Percentiles rank a stretch among this genome's conserved stretches.
Conservation (phyloP, 2,888 invertebrate species). For the Lagria hirta region DNA sequence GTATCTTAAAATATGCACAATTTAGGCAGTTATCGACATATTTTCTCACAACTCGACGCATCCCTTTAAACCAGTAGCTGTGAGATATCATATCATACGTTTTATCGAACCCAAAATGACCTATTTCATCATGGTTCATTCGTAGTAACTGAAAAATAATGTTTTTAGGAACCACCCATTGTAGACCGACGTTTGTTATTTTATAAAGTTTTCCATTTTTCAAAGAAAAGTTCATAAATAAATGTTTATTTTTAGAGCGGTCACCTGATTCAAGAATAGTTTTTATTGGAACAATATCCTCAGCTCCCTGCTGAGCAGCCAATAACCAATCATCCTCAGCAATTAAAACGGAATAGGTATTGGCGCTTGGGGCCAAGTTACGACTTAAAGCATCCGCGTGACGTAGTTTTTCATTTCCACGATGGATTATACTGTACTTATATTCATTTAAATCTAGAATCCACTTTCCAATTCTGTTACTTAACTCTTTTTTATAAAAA, state of each 20-base stretch:
- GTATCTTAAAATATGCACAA: conserved; percentile 10
- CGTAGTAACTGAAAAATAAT: conserved; percentile 31
- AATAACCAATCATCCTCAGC: conserved; percentile 23
- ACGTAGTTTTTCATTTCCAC: conserved; percentile 9
- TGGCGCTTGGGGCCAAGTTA: conserved; percentile 3
- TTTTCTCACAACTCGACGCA: conserved; percentile 16
- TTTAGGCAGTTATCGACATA: conserved; percentile 10
- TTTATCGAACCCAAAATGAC: conserved; percentile 38
- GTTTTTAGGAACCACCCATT: conserved; percentile 27
- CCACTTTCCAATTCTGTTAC: conserved; percentile 15
- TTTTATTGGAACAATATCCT: conserved; percentile 9
- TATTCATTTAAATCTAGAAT: conserved; percentile 14
- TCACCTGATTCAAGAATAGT: conserved; percentile 5
- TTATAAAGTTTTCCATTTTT: conserved; percentile 24
- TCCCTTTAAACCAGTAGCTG: conserved; percentile 16
- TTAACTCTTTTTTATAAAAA: no score
- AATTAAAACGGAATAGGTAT: not conserved
- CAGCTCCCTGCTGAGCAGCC: conserved; percentile 16
- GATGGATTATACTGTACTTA: conserved; percentile 9
- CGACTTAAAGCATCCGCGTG: conserved; percentile 21
- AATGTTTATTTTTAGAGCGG: conserved; percentile 8
- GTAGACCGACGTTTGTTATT: conserved; percentile 15
- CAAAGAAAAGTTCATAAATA: conserved; percentile 26
- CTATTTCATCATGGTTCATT: conserved; percentile 35
- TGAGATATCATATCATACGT: conserved; percentile 22